These are phyloP conservation scores for Tupiocoris notatus DNA, from an alignment of 2,888 invertebrate genomes.

Conservation along the genomic window DNA sequence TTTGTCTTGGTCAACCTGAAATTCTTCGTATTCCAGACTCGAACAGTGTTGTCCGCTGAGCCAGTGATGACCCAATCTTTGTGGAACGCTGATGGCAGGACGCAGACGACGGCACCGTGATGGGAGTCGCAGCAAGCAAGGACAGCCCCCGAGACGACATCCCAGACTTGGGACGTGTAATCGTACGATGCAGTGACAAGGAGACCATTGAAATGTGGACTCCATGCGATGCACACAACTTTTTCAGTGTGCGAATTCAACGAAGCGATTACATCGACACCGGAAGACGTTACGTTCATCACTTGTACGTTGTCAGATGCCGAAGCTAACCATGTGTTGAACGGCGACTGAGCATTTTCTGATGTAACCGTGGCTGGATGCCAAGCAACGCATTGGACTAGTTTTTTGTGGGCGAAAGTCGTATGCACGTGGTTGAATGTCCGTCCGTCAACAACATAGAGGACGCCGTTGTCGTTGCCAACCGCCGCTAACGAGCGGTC, in stretches of 20 bases:
- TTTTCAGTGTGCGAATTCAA: conserved; percentile 58
- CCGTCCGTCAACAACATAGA: conserved; percentile 50
- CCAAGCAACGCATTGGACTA: conserved; percentile 67
- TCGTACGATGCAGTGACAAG: conserved; percentile 71
- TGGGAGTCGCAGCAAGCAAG: conserved; percentile 64
- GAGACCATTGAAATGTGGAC: conserved; percentile 64
- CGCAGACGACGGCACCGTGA: conserved; percentile 58
- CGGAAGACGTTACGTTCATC: conserved; percentile 54
- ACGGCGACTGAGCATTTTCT: conserved; percentile 59
- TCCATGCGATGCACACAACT: conserved; percentile 66
- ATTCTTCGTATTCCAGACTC: conserved; percentile 63
- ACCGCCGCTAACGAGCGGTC: conserved; percentile 62
- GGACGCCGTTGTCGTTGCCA: conserved; percentile 60
- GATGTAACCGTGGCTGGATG: conserved; percentile 67
- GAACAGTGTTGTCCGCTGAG: conserved; percentile 65
- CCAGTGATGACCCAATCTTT: conserved; percentile 64
- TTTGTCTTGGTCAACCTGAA: conserved; percentile 54
- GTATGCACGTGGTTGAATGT: conserved; percentile 53
- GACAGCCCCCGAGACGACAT: conserved; percentile 59
- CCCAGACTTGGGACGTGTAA: conserved; percentile 67
- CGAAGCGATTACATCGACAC: conserved; percentile 48
- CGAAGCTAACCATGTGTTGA: conserved; percentile 64
- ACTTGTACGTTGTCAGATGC: conserved; percentile 60
- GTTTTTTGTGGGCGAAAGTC: conserved; percentile 60
- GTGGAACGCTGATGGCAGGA: conserved; percentile 66